Evolutionary conservation across 2,797 vertebrate species (phyloP).

Genomic region (Hippopotamyrus pictus): DNA sequence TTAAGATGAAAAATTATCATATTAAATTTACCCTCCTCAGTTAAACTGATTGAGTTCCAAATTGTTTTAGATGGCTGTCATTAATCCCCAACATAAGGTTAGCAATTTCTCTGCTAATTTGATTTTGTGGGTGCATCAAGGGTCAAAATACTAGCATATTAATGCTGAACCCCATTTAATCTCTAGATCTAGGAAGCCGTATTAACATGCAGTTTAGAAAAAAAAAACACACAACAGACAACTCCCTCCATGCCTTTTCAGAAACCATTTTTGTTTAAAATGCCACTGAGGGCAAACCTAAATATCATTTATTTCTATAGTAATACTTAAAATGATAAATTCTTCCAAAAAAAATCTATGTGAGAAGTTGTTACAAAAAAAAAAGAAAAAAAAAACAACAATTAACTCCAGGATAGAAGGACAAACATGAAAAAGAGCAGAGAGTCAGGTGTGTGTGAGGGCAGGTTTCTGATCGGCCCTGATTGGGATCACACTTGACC

Average conservation of each 20-base stretch:
- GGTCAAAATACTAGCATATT: conserved; percentile 88
- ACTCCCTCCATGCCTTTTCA: background rate
- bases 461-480: background rate
- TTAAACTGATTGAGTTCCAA: conserved; percentile 99
- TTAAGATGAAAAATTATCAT: conserved; percentile 98
- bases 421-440: background rate
- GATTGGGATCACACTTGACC: background rate
- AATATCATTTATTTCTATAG: background rate
- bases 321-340: background rate
- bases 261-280: background rate
- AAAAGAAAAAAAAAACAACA: background rate
- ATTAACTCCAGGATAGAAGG: background rate
- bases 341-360: background rate
- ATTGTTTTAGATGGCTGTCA: conserved; percentile 99
- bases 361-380: background rate
- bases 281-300: background rate
- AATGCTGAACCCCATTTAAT: conserved; percentile 67
- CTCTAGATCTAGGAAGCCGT: conserved; percentile 56
- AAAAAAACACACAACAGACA: conserved; percentile 28
- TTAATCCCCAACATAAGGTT: conserved; percentile 97
- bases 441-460: background rate
- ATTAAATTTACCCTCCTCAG: conserved; percentile 99
- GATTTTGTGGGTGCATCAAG: conserved; percentile 79
- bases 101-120: conserved; percentile 87
- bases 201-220: conserved; percentile 57